Evolutionary conservation across 2,888 invertebrate species (phyloP).

Genomic region (Cerastis leucographa): DNA sequence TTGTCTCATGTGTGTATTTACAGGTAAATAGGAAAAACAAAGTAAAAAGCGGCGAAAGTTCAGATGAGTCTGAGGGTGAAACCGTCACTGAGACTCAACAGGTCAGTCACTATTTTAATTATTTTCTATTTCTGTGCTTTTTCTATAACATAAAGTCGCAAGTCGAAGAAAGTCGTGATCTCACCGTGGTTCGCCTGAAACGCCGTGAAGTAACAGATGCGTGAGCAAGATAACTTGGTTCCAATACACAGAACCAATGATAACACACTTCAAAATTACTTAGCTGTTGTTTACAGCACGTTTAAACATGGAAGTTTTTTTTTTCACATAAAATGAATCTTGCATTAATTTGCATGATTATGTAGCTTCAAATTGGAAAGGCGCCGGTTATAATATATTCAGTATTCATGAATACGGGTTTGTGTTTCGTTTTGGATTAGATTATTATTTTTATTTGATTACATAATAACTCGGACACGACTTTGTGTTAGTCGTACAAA

Average conservation of each 20-base stretch:
- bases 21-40: slow-evolving; percentile 89
- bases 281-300: neutral
- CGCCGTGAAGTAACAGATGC: neutral
- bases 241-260: neutral
- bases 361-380: slow-evolving; percentile 6
- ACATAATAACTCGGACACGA: neutral
- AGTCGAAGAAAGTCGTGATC: neutral
- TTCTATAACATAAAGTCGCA: neutral
- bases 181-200: neutral
- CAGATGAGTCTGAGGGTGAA: slow-evolving; percentile 89
- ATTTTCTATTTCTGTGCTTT: slow-evolving; percentile 5
- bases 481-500: neutral
- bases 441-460: slow-evolving; percentile 13
- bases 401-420: slow-evolving; percentile 7
- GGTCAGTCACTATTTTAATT: slow-evolving; percentile 73
- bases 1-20: slow-evolving; percentile 60
- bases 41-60: slow-evolving; percentile 87
- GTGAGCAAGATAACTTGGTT: neutral
- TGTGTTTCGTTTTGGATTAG: slow-evolving; percentile 1
- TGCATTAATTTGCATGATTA: slow-evolving; percentile 17
- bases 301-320: neutral
- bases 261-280: neutral
- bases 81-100: slow-evolving; percentile 88
- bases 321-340: neutral
- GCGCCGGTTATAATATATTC: slow-evolving; percentile 15